Base-by-base conservation (phyloP, 1,140 invertebrate species). In the Diorhabda elongata region DNA sequence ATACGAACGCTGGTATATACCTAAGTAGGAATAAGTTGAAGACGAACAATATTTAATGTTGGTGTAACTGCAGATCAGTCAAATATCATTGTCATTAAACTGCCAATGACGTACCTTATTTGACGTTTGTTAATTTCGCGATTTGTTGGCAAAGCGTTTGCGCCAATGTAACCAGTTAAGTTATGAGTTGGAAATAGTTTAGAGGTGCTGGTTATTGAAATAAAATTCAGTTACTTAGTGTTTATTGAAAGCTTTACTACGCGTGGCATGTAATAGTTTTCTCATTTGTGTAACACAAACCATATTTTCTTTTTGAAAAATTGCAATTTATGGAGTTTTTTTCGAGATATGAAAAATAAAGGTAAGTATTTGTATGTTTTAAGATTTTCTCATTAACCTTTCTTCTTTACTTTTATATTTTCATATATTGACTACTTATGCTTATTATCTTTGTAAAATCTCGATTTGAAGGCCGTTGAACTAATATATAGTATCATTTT, bases 221-320 rank as follows among this genome's bases (percentile, higher is more conserved):
- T 52, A n/a, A 52, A 52, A 52, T 52, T 52, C 6, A 52, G 47
- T 52, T 6, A 52, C 6, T n/a, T 52, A 6, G 3, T 52, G 47
- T 52, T 52, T n/a, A 52, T 52, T 52, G 47, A 52, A 52, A 52
- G 47, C n/a, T 52, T 52, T 52, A 52, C 47, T 52, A 52, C 47
- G 47, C 47, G 47, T 52, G 47, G 47, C 47, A 52, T 8, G 6
- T 52, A 8, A 52, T 52, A 52, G 47, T 52, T 52, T 3, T 52
- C 26, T 26, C 6, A 52, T 52, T 52, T 52, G 47, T 52, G 6
- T 52, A 52, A n/a, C n/a, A 8, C n/a, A n/a, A n/a, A 52, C 47
- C 6, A 52, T 52, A 52, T 4, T 52, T 52, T 52, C 26, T 52
- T 52, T 8, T 52, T 6, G 47, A 52, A 52, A 52, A 52, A 52